Evolutionary conservation across 2,888 invertebrate species (phyloP), one percentile per base, ranked within the genome.

Genomic region (Dicycla oo): DNA sequence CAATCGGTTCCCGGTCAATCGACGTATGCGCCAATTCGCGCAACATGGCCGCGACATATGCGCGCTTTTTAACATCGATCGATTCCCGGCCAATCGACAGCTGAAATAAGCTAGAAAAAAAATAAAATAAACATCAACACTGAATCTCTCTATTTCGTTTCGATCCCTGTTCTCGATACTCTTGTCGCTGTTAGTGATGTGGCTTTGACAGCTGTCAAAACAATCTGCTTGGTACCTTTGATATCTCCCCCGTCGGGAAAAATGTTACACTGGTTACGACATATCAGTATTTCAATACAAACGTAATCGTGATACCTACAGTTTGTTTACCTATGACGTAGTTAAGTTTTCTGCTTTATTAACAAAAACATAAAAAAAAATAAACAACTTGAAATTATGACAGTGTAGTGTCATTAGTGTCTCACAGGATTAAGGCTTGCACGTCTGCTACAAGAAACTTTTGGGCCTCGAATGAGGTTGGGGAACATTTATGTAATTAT

Each of bases 141-240:
- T 43, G 40, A 61, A 47, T 62, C 38, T 30, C n/a, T 72, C n/a
- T n/a, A 62, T 64, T 65, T 40, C 40, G 1, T 26, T 43, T 40
- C 54, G n/a, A 54, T 56, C 0, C n/a, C 23, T 43, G 23, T 63
- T 60, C 26, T 13, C 51, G 69, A 57, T 23, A 57, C 23, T 30
- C 47, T 2, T 64, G 49, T 56, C 58, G 40, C 63, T 77, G 65
- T 15, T 62, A 18, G 57, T 73, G 62, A 75, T 34, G 62, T 62
- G 51, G 15, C 47, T 64, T 45, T 73, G 80, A 82, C 82, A 80
- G 82, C 58, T 80, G 80, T 78, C 78, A 60, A 20, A 57, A 54
- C 47, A 63, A 78, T 69, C 15, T 43, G 26, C 13, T 56, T 1
- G 51, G 40, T 54, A 26, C 13, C 61, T 45, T 47, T 56, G 30